Conservation (phyloP, 2,888 invertebrate genomes). For the Habroteleia sp. region DNA sequence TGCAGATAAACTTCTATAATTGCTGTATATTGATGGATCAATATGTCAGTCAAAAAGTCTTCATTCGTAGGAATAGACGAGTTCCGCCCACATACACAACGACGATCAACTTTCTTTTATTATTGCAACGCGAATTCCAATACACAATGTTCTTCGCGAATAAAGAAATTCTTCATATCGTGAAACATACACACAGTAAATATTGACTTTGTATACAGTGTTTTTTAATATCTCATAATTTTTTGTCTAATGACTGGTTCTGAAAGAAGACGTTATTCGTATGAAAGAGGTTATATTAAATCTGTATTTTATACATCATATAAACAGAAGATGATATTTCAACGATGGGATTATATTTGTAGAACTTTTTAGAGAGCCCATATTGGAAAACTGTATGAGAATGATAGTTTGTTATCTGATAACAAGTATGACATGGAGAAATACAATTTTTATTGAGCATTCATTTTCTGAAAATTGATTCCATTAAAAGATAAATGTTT, state of each 20-base stretch:
- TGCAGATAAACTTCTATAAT: slow-evolving; percentile 34
- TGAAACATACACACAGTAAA: no score
- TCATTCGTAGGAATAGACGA: not conserved
- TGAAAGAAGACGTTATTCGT: not conserved
- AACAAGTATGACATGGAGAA: slow-evolving; percentile 6
- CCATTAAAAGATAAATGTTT: no score
- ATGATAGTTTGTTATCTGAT: slow-evolving; percentile 19
- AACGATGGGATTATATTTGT: slow-evolving; percentile 4
- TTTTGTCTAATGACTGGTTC: no score
- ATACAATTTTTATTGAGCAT: slow-evolving; percentile 13
- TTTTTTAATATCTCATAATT: no score
- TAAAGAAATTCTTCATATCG: no score
- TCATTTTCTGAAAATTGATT: no score
- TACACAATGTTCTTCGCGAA: no score
- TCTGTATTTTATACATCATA: slow-evolving; percentile 1
- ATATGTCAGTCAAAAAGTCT: slow-evolving; percentile 17
- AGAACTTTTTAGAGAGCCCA: slow-evolving; percentile 18
- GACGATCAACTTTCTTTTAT: slow-evolving; percentile 15
- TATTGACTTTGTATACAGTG: no score
- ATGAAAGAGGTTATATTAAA: slow-evolving; percentile 5
- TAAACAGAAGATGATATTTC: slow-evolving; percentile 18
- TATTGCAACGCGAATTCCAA: slow-evolving; percentile 5
- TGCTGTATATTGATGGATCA: slow-evolving; percentile 28
- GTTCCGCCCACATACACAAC: slow-evolving; percentile 2
- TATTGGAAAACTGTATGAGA: slow-evolving; percentile 25